These are phyloP conservation scores for Dastarcus helophoroides DNA, from an alignment of 2,888 invertebrate species.

Conservation along the genomic window DNA sequence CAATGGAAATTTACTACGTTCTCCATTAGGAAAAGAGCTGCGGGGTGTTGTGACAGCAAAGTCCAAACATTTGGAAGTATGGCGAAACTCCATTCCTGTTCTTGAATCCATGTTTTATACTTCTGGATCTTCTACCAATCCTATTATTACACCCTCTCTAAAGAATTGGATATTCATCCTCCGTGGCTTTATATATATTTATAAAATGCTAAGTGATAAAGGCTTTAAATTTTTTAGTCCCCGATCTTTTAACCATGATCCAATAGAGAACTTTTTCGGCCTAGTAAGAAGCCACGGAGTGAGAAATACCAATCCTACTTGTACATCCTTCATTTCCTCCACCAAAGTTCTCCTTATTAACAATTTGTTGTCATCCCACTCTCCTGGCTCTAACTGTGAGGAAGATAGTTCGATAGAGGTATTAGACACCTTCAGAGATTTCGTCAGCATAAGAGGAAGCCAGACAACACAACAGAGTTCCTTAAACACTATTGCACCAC, in stretches of 20 bases:
- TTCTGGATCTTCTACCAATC: background rate
- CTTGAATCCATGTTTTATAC: too few relatives aligned
- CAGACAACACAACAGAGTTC: too few relatives aligned
- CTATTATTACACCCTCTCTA: background rate
- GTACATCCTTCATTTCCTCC: constrained; percentile 11
- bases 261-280: constrained; percentile 14
- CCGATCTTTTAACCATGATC: constrained; percentile 14
- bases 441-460: constrained; percentile 7
- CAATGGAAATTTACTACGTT: background rate
- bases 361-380: constrained; percentile 13
- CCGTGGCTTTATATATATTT: constrained; percentile 3
- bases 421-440: constrained; percentile 9
- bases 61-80: too few relatives aligned
- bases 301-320: constrained; percentile 14
- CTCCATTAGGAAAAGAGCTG: background rate
- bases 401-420: constrained; percentile 8
- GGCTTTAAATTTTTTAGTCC: constrained; percentile 4
- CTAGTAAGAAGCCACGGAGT: constrained; percentile 12
- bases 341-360: constrained; percentile 13
- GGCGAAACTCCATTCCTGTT: too few relatives aligned
- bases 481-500: too few relatives aligned
- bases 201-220: constrained; percentile 2
- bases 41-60: constrained; percentile 2
- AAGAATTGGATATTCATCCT: constrained; percentile 1
- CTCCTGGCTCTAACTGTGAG: constrained; percentile 15